phyloP scores from a whole-genome alignment of 2,797 vertebrate genomes.

The Oryzias dopingdopingensis region DNA sequence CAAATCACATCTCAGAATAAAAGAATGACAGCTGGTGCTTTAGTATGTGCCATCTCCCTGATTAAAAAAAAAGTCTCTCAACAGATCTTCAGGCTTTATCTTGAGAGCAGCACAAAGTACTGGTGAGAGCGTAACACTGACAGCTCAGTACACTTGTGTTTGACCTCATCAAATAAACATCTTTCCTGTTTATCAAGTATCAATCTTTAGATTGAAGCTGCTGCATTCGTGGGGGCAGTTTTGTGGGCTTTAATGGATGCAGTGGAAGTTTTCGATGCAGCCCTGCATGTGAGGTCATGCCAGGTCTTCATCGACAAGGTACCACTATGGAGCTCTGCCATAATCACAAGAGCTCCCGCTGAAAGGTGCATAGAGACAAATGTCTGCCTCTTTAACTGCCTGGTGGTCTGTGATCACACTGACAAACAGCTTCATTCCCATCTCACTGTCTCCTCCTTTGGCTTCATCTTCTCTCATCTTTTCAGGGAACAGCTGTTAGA shows the following conservation, averaged over 20 bases:
- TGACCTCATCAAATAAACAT: conserved; percentile 88
- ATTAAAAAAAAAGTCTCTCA: conserved; percentile 3
- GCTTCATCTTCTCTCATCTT: conserved; percentile 27
- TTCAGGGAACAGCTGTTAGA: conserved; percentile 19
- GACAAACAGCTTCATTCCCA: conserved; percentile 39
- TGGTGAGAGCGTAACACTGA: conserved; percentile 86
- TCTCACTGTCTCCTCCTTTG: conserved; percentile 17
- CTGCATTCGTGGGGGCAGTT: conserved; percentile 2
- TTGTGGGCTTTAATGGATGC: conserved; percentile 5
- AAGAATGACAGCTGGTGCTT: not conserved
- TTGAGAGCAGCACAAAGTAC: conserved; percentile 98
- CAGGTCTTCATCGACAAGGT: conserved; percentile 12
- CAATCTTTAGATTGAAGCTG: conserved; percentile 2
- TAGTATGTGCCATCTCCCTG: not conserved
- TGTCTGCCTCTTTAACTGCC: conserved; percentile 38
- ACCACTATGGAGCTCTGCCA: not conserved
- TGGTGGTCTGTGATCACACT: conserved; percentile 47
- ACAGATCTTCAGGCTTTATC: conserved; percentile 31
- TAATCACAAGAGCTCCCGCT: conserved; percentile 25
- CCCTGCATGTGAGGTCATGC: conserved; percentile 5
- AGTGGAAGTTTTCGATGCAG: conserved; percentile 6
- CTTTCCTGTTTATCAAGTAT: conserved; percentile 29
- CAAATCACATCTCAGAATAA: not conserved
- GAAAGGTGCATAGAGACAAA: conserved; percentile 36
- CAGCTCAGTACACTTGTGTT: conserved; percentile 96